Conservation (phyloP, 2,888 invertebrate genomes). For the Antheraea yamamai region DNA sequence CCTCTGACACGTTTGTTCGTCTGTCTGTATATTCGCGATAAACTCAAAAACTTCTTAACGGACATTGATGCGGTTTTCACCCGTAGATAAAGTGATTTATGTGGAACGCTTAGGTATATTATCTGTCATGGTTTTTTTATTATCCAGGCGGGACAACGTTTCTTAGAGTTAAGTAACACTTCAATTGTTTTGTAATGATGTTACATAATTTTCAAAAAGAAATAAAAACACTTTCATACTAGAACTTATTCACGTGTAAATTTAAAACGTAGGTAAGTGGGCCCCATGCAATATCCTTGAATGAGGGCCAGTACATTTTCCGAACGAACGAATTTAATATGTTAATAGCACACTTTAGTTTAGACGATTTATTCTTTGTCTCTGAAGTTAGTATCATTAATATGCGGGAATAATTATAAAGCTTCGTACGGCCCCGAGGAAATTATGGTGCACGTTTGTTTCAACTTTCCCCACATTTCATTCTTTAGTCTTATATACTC, state of each 20-base stretch:
- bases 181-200: neutral
- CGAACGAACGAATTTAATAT: constrained; percentile 47
- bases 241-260: neutral
- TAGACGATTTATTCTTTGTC: constrained; percentile 45
- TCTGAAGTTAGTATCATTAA: constrained; percentile 45
- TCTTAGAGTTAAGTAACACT: neutral
- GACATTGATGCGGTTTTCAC: no score
- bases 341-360: constrained; percentile 50
- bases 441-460: constrained; percentile 6
- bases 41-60: no score
- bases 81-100: no score
- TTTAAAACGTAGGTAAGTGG: neutral
- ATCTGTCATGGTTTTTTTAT: no score
- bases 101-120: no score
- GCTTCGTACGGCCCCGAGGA: neutral
- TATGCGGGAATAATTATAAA: constrained; percentile 58
- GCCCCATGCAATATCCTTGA: constrained; percentile 23
- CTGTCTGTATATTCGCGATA: no score
- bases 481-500: neutral
- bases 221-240: neutral
- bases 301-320: constrained; percentile 24
- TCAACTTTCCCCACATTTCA: constrained; percentile 6
- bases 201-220: neutral
- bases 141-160: no score
- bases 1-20: no score